Conservation (phyloP, 2,888 invertebrate species). For the Acutogordius australiensis region DNA sequence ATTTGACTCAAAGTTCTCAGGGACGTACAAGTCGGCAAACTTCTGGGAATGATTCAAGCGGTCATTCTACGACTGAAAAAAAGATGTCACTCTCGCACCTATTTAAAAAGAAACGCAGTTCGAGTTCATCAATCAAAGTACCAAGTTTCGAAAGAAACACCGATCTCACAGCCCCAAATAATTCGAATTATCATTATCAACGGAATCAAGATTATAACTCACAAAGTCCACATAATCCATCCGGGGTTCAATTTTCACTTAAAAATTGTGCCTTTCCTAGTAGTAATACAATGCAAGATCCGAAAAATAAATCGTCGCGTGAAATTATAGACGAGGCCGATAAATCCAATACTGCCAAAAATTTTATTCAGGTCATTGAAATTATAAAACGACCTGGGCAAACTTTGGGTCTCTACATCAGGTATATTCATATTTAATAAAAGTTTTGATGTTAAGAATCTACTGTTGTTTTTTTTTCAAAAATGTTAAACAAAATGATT, state of each 20-base stretch:
- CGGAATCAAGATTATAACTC: neutral
- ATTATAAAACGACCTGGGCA: slow-evolving; percentile 95
- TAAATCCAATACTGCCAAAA: neutral
- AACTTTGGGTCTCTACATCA: slow-evolving; percentile 78
- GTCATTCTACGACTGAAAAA: neutral
- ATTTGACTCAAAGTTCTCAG: neutral
- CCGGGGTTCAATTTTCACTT: neutral
- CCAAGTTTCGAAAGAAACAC: neutral
- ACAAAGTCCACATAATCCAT: neutral
- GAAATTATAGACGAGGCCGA: neutral
- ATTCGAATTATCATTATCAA: neutral
- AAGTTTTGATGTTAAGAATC: too few species aligned
- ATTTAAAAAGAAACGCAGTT: neutral
- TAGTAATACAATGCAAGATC: neutral
- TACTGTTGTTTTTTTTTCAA: too few species aligned
- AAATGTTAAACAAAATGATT: too few species aligned
- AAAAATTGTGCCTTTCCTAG: neutral
- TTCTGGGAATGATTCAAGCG: neutral
- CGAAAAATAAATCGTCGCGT: neutral
- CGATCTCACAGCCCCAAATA: neutral
- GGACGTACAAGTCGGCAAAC: neutral
- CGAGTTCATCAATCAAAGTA: neutral
- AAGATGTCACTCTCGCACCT: neutral
- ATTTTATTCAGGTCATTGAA: slow-evolving; percentile 39
- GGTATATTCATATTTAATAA: slow-evolving; percentile 22